A percentile compares a stretch with the other conserved stretches of the same genome.
Conservation (phyloP, 2,888 invertebrate species). For the Fissipunctia ypsillon region DNA sequence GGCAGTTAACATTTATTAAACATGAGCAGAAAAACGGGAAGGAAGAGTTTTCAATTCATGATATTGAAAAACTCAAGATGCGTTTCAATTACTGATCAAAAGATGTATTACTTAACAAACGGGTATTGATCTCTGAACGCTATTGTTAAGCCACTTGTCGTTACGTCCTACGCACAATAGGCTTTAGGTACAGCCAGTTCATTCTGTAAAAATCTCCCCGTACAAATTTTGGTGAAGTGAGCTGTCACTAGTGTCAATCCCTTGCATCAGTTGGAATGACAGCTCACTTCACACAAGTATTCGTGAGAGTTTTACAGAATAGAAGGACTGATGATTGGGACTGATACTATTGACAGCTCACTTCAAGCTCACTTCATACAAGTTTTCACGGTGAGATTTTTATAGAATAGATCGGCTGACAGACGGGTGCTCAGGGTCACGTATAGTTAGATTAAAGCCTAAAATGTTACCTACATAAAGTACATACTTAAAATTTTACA, state of each 20-base stretch:
- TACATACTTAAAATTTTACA: neutral
- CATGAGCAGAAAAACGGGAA: neutral
- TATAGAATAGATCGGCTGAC: neutral
- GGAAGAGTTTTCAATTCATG: neutral
- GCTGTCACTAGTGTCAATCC: neutral
- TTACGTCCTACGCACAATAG: too few species aligned
- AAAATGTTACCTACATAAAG: neutral
- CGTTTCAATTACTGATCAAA: neutral
- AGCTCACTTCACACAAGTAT: too few species aligned
- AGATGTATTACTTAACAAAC: neutral
- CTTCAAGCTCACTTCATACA: neutral
- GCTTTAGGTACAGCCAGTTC: neutral
- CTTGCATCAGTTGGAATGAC: too few species aligned
- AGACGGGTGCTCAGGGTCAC: neutral
- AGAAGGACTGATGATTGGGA: too few species aligned
- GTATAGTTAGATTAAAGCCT: neutral
- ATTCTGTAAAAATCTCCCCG: neutral
- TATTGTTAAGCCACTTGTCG: too few species aligned
- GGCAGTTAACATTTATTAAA: too few species aligned
- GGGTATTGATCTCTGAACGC: neutral
- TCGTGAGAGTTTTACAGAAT: too few species aligned
- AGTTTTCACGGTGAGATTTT: too few species aligned
- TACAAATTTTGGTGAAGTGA: neutral
- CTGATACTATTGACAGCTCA: too few species aligned
- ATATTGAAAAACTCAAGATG: neutral